These are phyloP conservation scores for Paraescarpia echinospica DNA, from an alignment of 1,140 invertebrate species.

Conservation along the genomic window DNA sequence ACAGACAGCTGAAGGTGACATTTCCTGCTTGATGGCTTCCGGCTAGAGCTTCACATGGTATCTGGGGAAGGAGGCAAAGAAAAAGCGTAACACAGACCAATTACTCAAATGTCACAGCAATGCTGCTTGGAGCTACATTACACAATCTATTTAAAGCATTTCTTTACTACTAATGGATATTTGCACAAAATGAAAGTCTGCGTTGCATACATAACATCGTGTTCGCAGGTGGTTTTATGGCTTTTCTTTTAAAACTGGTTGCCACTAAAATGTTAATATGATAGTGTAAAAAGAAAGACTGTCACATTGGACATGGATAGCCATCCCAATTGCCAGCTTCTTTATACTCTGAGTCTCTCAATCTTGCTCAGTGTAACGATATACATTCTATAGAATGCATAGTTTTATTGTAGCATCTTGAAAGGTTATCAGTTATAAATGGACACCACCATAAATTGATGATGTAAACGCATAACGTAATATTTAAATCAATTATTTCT, in stretches of 20 bases:
- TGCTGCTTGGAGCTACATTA: not conserved
- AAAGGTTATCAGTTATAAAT: not conserved
- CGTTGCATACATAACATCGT: not conserved
- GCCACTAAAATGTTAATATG: not conserved
- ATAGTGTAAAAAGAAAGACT: not conserved
- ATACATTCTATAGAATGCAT: too few relatives aligned
- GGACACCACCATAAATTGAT: not conserved
- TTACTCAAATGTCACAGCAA: not conserved
- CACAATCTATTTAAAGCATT: not conserved
- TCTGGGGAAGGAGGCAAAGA: not conserved
- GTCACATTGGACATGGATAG: not conserved
- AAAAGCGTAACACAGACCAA: not conserved
- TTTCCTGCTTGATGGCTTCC: not conserved
- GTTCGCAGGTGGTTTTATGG: not conserved
- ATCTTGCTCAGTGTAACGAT: too few relatives aligned
- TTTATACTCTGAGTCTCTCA: not conserved
- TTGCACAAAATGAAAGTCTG: not conserved
- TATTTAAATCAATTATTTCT: not conserved
- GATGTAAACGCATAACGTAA: not conserved
- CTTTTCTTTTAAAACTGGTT: not conserved
- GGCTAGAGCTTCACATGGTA: not conserved
- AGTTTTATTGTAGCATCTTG: not conserved
- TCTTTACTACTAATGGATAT: not conserved
- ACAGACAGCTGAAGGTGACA: not conserved
- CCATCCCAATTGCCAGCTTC: not conserved